Evolutionary conservation across 2,113 vertebrate genomes (phyloP).

Genomic region (Hippolais icterina): DNA sequence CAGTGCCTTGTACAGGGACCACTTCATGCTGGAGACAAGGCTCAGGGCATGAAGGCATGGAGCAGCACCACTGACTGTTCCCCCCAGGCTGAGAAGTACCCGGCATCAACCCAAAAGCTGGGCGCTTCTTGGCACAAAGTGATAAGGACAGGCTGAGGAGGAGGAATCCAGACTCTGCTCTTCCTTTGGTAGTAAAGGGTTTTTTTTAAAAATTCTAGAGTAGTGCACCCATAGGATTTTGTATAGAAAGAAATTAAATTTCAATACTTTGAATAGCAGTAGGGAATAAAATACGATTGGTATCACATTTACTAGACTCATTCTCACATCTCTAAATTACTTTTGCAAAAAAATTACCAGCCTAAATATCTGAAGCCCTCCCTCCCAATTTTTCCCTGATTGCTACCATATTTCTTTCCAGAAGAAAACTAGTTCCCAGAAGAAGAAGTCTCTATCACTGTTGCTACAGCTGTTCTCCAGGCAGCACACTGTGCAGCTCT

Average conservation of each 20-base stretch:
- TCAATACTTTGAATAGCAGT: background rate
- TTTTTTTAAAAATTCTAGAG: background rate
- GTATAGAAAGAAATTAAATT: background rate
- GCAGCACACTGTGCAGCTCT: background rate
- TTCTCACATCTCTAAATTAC: background rate
- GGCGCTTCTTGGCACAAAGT: background rate
- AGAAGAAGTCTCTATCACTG: background rate
- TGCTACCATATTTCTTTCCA: background rate
- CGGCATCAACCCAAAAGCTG: background rate
- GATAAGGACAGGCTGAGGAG: background rate
- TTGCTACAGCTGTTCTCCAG: background rate
- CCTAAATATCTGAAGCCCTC: background rate
- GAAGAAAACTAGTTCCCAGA: background rate
- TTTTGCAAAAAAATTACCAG: background rate
- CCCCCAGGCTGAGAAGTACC: background rate
- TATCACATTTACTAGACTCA: background rate
- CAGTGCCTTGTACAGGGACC: accelerated
- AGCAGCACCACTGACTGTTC: background rate
- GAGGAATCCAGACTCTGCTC: background rate
- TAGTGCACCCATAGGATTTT: background rate
- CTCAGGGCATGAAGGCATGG: background rate
- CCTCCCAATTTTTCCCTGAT: background rate
- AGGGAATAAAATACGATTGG: background rate
- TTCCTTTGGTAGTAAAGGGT: background rate
- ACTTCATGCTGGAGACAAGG: background rate